A percentile compares a stretch with the other conserved stretches of the same genome.
Conservation (phyloP, 2,888 invertebrate genomes). For the Molorchus minor region DNA sequence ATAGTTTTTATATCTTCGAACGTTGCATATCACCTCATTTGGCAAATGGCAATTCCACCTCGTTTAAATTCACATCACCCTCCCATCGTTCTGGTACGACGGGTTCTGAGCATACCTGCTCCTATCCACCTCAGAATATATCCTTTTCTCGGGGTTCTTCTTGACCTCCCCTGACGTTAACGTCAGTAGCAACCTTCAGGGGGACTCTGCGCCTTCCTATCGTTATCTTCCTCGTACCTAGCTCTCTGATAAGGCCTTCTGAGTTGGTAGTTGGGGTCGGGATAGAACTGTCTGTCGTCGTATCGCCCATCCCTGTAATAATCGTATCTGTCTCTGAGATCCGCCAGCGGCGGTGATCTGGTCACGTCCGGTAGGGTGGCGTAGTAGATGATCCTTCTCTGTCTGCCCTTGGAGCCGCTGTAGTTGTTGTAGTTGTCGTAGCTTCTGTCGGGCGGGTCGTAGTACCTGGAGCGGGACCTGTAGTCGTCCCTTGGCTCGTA, state of each 20-base stretch:
- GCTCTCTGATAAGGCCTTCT: constrained; percentile 22
- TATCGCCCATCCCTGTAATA: constrained; percentile 35
- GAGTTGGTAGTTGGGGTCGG: constrained; percentile 23
- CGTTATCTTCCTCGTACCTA: constrained; percentile 40
- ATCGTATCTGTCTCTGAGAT: constrained; percentile 65
- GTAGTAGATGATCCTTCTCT: constrained; percentile 74
- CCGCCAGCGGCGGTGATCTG: constrained; percentile 69
- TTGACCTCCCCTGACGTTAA: constrained; percentile 58
- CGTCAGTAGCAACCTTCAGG: constrained; percentile 58
- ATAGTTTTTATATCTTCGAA: too few relatives aligned
- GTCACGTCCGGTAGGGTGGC: constrained; percentile 76
- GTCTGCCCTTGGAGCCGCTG: constrained; percentile 59
- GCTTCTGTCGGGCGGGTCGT: constrained; percentile 25
- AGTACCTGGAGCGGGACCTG: constrained; percentile 17
- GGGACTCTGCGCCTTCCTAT: constrained; percentile 52
- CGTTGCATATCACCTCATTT: too few relatives aligned
- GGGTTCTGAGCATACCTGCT: constrained; percentile 9
- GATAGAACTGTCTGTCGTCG: constrained; percentile 41
- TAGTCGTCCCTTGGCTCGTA: constrained; percentile 23
- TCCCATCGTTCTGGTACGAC: constrained; percentile 4
- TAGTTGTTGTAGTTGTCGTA: constrained; percentile 49
- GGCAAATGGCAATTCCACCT: too few relatives aligned
- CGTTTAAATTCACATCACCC: too few relatives aligned
- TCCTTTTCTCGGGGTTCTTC: constrained; percentile 60
- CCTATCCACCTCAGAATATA: constrained; percentile 57